Evolutionary conservation across 2,888 invertebrate species (phyloP).

Genomic region (Synanthedon tipuliformis): DNA sequence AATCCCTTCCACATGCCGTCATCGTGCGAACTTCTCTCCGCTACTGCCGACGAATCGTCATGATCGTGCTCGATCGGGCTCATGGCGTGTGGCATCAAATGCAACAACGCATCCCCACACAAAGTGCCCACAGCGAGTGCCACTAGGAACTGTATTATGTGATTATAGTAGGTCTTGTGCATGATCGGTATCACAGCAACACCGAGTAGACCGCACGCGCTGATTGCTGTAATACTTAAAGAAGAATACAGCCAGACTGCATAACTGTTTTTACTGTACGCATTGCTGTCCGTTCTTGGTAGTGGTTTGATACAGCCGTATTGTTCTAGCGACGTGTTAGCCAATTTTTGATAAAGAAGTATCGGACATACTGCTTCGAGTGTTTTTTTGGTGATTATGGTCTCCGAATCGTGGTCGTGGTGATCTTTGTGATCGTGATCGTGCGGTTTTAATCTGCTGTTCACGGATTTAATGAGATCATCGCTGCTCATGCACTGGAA

Average conservation of each 20-base stretch:
- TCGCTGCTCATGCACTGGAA: slow-evolving; percentile 63
- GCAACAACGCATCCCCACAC: slow-evolving; percentile 91
- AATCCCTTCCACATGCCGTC: slow-evolving; percentile 88
- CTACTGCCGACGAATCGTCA: slow-evolving; percentile 15
- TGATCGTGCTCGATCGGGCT: slow-evolving; percentile 32
- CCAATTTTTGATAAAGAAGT: slow-evolving; percentile 74
- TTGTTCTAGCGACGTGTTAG: slow-evolving; percentile 62
- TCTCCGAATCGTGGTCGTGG: slow-evolving; percentile 21
- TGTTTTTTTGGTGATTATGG: slow-evolving; percentile 33
- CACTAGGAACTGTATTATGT: slow-evolving; percentile 90
- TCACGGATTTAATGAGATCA: slow-evolving; percentile 52
- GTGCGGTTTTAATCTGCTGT: slow-evolving; percentile 44
- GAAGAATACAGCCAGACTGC: slow-evolving; percentile 88
- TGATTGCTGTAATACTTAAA: slow-evolving; percentile 84
- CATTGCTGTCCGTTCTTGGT: slow-evolving; percentile 20
- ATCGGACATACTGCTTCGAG: slow-evolving; percentile 74
- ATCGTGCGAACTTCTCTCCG: slow-evolving; percentile 56
- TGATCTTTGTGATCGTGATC: slow-evolving; percentile 24
- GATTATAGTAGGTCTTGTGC: slow-evolving; percentile 89
- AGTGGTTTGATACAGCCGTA: slow-evolving; percentile 67
- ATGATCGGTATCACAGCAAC: slow-evolving; percentile 93
- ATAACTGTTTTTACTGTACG: slow-evolving; percentile 41
- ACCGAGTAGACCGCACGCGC: slow-evolving; percentile 87
- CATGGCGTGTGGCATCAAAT: slow-evolving; percentile 90
- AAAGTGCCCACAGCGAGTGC: slow-evolving; percentile 93